Evolutionary conservation across 2,888 invertebrate species (phyloP).

Genomic region (Chydorus sphaericus): DNA sequence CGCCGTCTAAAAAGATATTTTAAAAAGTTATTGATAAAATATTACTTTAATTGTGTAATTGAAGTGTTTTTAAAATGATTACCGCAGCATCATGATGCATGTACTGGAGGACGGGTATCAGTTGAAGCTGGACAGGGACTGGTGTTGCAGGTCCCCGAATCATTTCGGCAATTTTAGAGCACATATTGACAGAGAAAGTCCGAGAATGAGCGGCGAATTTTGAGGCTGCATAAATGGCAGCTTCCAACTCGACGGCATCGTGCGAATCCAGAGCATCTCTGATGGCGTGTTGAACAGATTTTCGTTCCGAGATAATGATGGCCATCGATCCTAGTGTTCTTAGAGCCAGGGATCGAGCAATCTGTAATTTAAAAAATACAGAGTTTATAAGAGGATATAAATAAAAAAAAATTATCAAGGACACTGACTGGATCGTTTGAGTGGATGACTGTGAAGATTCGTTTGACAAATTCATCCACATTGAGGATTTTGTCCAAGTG

Average conservation of each 20-base stretch:
- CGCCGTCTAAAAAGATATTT: neutral
- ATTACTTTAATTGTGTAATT: too few species aligned
- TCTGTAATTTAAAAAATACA: slow-evolving; percentile 19
- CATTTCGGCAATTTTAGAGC: slow-evolving; percentile 88
- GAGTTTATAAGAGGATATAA: neutral
- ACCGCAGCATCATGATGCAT: slow-evolving; percentile 81
- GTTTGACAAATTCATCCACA: slow-evolving; percentile 79
- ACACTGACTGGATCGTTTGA: slow-evolving; percentile 72
- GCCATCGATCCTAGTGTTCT: slow-evolving; percentile 83
- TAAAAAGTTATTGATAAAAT: too few species aligned
- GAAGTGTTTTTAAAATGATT: too few species aligned
- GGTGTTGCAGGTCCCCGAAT: slow-evolving; percentile 84
- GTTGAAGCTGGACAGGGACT: slow-evolving; percentile 73
- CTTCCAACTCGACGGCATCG: slow-evolving; percentile 88
- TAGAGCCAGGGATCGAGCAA: slow-evolving; percentile 79
- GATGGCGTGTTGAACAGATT: slow-evolving; percentile 90
- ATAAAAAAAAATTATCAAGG: neutral
- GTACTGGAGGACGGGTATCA: slow-evolving; percentile 79
- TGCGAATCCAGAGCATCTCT: slow-evolving; percentile 81
- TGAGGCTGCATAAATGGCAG: slow-evolving; percentile 86
- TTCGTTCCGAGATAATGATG: slow-evolving; percentile 80
- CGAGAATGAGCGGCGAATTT: slow-evolving; percentile 59
- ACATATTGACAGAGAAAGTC: slow-evolving; percentile 90
- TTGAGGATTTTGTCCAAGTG: slow-evolving; percentile 91
- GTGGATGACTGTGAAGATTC: slow-evolving; percentile 86